Conservation (phyloP, 2,797 vertebrate genomes). For the Clarias pachynema region DNA sequence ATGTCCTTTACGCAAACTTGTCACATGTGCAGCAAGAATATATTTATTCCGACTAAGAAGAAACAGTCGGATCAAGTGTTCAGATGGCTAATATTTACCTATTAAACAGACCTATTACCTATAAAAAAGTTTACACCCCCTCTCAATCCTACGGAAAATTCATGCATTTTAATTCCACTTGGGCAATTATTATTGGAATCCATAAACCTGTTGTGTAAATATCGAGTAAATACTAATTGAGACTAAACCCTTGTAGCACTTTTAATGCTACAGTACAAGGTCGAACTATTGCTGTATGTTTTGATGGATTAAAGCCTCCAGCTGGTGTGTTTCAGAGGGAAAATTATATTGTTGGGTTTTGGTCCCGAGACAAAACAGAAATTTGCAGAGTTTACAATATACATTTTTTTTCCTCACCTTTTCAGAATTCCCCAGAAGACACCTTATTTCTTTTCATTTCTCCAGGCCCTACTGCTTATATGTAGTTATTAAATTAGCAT, state of each 20-base stretch:
- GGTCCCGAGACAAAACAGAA: neutral
- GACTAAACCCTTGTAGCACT: neutral
- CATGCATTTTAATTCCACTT: too few relatives aligned
- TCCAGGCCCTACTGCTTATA: neutral
- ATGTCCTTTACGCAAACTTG: too few relatives aligned
- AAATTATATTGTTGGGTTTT: neutral
- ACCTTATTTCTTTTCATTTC: slow-evolving; percentile 12
- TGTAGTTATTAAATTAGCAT: slow-evolving; percentile 22
- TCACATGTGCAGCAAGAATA: too few relatives aligned
- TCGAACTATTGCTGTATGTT: neutral
- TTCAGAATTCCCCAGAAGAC: slow-evolving; percentile 8
- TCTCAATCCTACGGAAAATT: too few relatives aligned
- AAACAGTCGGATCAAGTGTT: too few relatives aligned
- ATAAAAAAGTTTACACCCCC: too few relatives aligned
- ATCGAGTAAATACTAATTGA: neutral
- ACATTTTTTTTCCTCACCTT: neutral
- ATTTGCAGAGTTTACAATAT: neutral
- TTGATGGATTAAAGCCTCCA: neutral
- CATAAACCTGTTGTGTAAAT: neutral
- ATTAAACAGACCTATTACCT: too few relatives aligned
- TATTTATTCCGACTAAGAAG: too few relatives aligned
- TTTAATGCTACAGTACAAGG: too few relatives aligned
- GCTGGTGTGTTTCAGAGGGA: neutral
- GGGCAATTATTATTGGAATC: too few relatives aligned
- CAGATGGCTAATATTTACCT: too few relatives aligned